Evolutionary conservation across 2,888 invertebrate genomes (phyloP).

Genomic region (Panzeria rudis): DNA sequence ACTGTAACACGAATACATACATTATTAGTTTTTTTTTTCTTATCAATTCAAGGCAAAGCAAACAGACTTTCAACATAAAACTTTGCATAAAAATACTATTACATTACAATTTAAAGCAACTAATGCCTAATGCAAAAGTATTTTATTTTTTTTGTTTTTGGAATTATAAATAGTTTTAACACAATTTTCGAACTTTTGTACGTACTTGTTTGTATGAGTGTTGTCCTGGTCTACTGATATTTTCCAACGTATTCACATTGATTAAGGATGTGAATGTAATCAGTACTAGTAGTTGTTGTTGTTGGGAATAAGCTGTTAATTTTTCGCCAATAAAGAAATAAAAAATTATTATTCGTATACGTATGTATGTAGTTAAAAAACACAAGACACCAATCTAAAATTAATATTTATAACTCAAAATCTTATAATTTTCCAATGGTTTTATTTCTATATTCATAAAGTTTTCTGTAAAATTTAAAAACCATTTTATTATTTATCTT

Average conservation of each 20-base stretch:
- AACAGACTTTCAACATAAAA: constrained; percentile 5
- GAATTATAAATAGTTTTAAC: constrained; percentile 1
- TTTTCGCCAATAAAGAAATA: constrained; percentile 61
- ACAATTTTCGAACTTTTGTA: constrained; percentile 19
- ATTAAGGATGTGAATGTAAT: constrained; percentile 69
- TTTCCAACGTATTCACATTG: constrained; percentile 58
- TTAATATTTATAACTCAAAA: constrained; percentile 40
- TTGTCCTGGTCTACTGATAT: constrained; percentile 61
- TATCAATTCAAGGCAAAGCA: constrained; percentile 66
- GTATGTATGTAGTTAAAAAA: too few species aligned
- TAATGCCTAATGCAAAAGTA: not conserved
- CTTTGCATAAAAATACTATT: too few species aligned
- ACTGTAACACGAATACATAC: constrained; percentile 71
- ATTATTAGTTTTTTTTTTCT: constrained; percentile 63
- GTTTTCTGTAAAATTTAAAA: not conserved
- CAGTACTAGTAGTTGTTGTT: constrained; percentile 37
- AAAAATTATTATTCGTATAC: constrained; percentile 60
- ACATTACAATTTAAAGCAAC: not conserved
- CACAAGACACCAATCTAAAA: constrained; percentile 53
- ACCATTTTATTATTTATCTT: not conserved
- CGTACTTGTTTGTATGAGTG: constrained; percentile 55
- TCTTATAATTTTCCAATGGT: not conserved
- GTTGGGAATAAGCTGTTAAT: constrained; percentile 57
- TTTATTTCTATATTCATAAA: not conserved
- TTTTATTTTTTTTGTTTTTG: constrained; percentile 2